A percentile compares a stretch with the other conserved stretches of the same genome.
Evolutionary conservation across 2,113 vertebrate species (phyloP).

Genomic region (Pituophis catenifer): DNA sequence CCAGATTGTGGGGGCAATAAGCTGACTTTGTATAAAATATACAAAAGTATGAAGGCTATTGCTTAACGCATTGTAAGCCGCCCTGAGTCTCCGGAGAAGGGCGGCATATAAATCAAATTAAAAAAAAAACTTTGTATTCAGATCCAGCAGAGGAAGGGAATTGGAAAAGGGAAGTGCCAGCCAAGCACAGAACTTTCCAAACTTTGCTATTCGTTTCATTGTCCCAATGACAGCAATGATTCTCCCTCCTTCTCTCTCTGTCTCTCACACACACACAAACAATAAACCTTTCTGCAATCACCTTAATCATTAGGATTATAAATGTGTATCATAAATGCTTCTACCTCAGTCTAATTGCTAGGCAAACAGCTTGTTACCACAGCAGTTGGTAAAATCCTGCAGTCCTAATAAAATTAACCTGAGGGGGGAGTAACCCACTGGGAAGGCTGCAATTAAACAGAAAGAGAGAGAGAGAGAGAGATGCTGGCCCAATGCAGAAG

Average conservation of each 20-base stretch:
- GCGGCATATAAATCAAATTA: no score
- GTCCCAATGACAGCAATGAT: background rate
- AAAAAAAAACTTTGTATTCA: background rate
- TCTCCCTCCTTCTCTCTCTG: background rate
- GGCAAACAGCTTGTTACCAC: conserved; percentile 52
- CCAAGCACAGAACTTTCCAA: background rate
- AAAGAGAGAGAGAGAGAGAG: background rate
- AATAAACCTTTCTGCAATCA: conserved; percentile 8
- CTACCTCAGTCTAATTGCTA: conserved; percentile 60
- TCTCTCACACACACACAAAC: background rate
- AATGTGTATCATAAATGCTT: conserved; percentile 47
- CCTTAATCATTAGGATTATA: conserved; percentile 60
- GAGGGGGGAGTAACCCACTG: background rate
- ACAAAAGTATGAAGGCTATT: no score
- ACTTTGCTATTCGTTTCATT: background rate
- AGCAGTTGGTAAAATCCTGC: conserved; percentile 53
- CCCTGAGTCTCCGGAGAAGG: no score
- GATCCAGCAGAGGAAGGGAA: background rate
- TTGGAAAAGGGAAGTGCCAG: background rate
- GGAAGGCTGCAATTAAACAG: conserved; percentile 14
- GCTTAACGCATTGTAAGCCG: no score
- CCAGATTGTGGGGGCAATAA: no score
- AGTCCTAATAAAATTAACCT: conserved; percentile 55
- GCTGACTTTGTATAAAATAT: no score
- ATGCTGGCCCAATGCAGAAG: background rate